Evolutionary conservation across 2,888 invertebrate species (phyloP).

Genomic region (Trachelus troglodyta): DNA sequence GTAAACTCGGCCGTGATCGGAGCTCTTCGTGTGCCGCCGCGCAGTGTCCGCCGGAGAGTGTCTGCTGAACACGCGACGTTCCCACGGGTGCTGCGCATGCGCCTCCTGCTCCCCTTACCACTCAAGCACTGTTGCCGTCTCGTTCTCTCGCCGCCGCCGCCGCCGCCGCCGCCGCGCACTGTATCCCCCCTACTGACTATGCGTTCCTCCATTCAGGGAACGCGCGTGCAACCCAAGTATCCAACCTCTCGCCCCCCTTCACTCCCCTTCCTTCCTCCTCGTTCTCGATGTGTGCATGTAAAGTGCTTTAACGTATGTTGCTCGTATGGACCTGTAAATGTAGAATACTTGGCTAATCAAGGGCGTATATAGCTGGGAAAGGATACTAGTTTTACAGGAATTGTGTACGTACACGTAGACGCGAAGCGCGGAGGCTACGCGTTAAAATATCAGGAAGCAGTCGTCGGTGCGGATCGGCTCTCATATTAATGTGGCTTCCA

Average conservation of each 20-base stretch:
- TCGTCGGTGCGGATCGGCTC: no score
- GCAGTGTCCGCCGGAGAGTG: constrained; percentile 38
- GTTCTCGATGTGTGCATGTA: no score
- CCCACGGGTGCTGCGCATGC: constrained; percentile 62
- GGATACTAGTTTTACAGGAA: no score
- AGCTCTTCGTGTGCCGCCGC: constrained; percentile 43
- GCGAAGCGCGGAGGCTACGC: no score
- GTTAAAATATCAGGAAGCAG: no score
- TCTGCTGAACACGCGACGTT: constrained; percentile 57
- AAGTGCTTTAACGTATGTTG: no score
- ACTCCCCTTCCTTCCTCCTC: no score
- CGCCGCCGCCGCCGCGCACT: constrained; percentile 16
- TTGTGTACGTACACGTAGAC: no score
- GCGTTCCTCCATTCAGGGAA: constrained; percentile 16
- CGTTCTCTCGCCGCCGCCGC: constrained; percentile 22
- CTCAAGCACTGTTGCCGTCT: constrained; percentile 23
- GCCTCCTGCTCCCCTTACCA: constrained; percentile 32
- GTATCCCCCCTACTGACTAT: constrained; percentile 9
- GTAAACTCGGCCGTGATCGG: constrained; percentile 48
- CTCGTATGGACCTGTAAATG: no score
- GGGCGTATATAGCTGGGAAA: no score
- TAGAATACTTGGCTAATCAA: no score
- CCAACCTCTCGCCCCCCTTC: background rate
- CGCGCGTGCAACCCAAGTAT: constrained; percentile 1
- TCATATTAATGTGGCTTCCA: no score